Conservation (phyloP, 2,888 invertebrate genomes). For the Molanna angustata region DNA sequence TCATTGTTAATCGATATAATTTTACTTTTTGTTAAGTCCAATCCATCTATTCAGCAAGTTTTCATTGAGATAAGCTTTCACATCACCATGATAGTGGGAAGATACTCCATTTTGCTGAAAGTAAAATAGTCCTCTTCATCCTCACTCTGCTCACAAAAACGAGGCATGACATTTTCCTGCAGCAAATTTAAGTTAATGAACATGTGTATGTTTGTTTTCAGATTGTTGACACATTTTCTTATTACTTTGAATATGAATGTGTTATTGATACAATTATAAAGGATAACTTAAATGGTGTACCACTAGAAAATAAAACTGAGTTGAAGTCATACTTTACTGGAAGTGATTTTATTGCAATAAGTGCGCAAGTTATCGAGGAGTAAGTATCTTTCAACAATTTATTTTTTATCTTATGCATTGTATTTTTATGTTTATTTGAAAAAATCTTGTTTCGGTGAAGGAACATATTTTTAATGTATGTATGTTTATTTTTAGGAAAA, state of each 20-base stretch:
- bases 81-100: no score
- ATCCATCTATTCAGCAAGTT: no score
- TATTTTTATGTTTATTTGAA: neutral
- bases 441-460: neutral
- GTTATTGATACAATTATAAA: constrained; percentile 57
- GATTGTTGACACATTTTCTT: constrained; percentile 54
- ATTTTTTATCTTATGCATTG: neutral
- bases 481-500: constrained; percentile 39
- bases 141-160: no score
- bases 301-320: constrained; percentile 45
- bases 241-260: constrained; percentile 54
- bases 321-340: constrained; percentile 60
- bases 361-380: constrained; percentile 51
- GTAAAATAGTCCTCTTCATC: no score
- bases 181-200: no score
- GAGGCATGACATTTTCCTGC: no score
- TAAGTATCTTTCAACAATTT: constrained; percentile 36
- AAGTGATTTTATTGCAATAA: constrained; percentile 51
- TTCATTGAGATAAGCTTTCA: no score
- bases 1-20: no score
- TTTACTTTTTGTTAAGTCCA: no score
- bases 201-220: no score
- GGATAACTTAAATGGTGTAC: constrained; percentile 41
- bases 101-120: no score
- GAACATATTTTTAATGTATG: neutral